phyloP scores from a whole-genome alignment of 2,888 invertebrate genomes.

The Cosmopolites sordidus region DNA sequence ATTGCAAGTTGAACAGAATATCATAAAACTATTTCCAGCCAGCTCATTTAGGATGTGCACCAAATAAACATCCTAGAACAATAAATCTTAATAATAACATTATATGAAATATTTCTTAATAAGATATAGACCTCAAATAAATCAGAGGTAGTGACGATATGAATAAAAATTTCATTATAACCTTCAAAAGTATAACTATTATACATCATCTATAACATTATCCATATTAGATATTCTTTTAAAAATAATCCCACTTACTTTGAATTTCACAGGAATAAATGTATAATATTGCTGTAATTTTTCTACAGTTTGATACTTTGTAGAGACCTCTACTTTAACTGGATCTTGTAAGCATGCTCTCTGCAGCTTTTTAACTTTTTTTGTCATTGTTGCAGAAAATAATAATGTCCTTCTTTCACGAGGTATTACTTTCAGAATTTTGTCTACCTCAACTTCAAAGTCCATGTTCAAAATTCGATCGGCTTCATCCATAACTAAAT shows the following conservation, averaged over 20 bases:
- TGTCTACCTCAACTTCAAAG: conserved; percentile 96
- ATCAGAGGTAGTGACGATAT: conserved; percentile 43
- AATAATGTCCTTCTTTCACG: conserved; percentile 86
- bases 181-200: not conserved
- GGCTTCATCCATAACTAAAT: conserved; percentile 95
- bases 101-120: not conserved
- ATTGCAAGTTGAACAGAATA: conserved; percentile 94
- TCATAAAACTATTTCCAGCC: conserved; percentile 93
- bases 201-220: conserved; percentile 8
- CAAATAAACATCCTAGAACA: conserved; percentile 83
- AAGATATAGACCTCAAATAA: conserved; percentile 3
- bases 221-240: too few relatives aligned
- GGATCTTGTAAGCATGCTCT: conserved; percentile 92
- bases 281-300: conserved; percentile 92
- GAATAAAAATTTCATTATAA: conserved; percentile 11
- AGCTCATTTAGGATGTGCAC: conserved; percentile 93
- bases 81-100: not conserved
- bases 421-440: conserved; percentile 89
- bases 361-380: conserved; percentile 93
- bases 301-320: conserved; percentile 97
- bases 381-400: conserved; percentile 99
- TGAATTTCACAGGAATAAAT: conserved; percentile 93
- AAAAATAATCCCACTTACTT: conserved; percentile 58
- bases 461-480: conserved; percentile 99
- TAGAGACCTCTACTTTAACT: conserved; percentile 92